Base-by-base conservation (phyloP, 2,888 invertebrate genomes). In the Hypomecis punctinalis region DNA sequence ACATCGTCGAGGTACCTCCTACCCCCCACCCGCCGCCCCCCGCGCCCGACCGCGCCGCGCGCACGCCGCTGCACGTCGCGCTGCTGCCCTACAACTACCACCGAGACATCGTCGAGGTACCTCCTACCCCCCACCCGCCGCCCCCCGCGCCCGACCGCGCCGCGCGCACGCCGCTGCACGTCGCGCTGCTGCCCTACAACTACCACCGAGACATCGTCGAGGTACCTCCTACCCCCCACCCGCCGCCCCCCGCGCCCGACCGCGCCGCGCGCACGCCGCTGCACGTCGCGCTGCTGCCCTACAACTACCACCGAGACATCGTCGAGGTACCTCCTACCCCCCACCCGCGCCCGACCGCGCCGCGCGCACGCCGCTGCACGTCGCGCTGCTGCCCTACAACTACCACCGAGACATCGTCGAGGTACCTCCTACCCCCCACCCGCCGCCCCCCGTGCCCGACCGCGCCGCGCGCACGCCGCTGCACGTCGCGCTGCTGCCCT, bases 41-140 rank as follows among this genome's bases (percentile, higher is more conserved):
- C 70, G 95, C 95, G 40, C 94, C 95, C 75, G 98, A 98, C 89
- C 94, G 95, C 83, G 94, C 94, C 63, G 95, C 96, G 76, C 96
- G 96, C 60, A 97, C 97, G 51, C 95, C 98, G 61, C 94, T 98
- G 72, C 97, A 97, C 90, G 94, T 97, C 68, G 97, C 97, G 42
- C 95, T 96, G 69, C 94, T 95, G 69, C 94, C 95, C n/a, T 95
- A 95, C 83, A 97, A 97, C 89, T 97, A 95, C 86, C 94, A 94
- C 76, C 69, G 79, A 52, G 82, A 81, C 79, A 59, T 67, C 6
- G 7, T 60, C 13, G 49, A 51, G 49, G 48, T 48, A n/a, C n/a
- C n/a, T n/a, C n/a, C n/a, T n/a, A n/a, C n/a, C n/a, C n/a, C n/a
- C n/a, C n/a, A n/a, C n/a, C n/a, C n/a, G n/a, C 93, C 94, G 80